Conservation (phyloP, 2,888 invertebrate species). For the Pollenia griseotomentosa region DNA sequence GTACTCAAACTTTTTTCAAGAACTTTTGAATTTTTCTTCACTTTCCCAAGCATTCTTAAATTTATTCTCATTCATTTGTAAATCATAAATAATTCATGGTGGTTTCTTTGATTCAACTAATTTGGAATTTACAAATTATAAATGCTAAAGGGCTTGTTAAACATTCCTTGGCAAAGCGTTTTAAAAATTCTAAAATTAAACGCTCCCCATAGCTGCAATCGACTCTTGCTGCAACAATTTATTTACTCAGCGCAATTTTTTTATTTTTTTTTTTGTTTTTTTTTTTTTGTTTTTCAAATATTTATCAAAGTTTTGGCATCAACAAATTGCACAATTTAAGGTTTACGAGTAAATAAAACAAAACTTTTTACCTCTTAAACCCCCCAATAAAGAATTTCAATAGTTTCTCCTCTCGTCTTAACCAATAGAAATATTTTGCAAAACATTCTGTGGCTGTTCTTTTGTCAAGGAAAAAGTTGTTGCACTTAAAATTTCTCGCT, state of each 20-base stretch:
- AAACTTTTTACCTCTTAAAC: conserved; percentile 14
- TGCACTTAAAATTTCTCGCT: no score
- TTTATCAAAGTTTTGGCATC: conserved; percentile 39
- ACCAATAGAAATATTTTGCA: neutral
- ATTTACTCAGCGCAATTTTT: neutral
- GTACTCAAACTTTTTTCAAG: no score
- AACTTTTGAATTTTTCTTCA: no score
- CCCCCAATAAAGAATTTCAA: conserved; percentile 30
- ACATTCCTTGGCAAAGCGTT: neutral
- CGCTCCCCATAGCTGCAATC: neutral
- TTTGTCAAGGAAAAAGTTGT: neutral
- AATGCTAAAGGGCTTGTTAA: neutral
- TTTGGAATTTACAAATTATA: conserved; percentile 6
- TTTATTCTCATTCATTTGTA: neutral
- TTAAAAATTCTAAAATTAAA: neutral
- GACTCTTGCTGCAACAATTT: neutral
- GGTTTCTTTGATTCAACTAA: conserved; percentile 7
- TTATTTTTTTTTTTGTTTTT: neutral
- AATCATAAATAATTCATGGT: conserved; percentile 4
- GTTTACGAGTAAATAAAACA: conserved; percentile 24
- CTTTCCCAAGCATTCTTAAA: neutral
- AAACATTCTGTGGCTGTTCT: conserved; percentile 2
- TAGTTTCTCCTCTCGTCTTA: neutral
- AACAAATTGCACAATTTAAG: conserved; percentile 32
- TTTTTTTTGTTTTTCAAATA: neutral